Base-by-base conservation (phyloP, 1,140 invertebrate genomes). In the Probaryconus sp. region DNA sequence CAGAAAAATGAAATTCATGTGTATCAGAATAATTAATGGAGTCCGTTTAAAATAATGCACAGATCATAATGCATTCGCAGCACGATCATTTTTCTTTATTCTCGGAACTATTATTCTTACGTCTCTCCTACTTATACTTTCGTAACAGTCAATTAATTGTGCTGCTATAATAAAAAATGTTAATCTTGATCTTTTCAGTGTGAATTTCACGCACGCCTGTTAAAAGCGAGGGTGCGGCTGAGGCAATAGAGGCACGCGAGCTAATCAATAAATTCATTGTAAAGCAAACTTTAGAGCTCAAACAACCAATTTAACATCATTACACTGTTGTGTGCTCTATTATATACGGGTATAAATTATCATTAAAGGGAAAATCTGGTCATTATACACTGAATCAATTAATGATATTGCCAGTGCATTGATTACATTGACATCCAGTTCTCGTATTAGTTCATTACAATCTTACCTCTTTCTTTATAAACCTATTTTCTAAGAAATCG, bases 181-280 rank as follows among this genome's bases (percentile, higher is more conserved):
- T 17, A 40, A 40, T 38, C 21, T 48, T 30, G 24, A 61, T 58
- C 31, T 72, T 58, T 55, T 53, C 13, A 30, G 14, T 42, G 45
- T 40, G 42, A 64, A 63, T 72, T 53, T 63, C 42, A 26, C 1
- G 40, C 42, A 17, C 13, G 33, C 4, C 18, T 35, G 56, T 51
- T 68, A 33, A 43, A 63, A 64, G 58, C 24, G 58, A 75, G 64
- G 71, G 71, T 75, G 60, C 60, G 53, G 60, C 18, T 38, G 35
- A 18, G 16, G 30, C 31, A 60, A 53, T 47, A 28, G 60, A 50
- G 64, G 63, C 58, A 69, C 58, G 65, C 58, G 53, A 65, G 60
- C 31, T 65, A 75, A 75, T 75, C 72, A 65, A 75, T 69, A 70
- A 75, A 65, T 68, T 70, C 65, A 70, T 75, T 69, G 64, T 69